A percentile compares a stretch with the other conserved stretches of the same genome.
Conservation (phyloP, 2,797 vertebrate species). For the Capromys pilorides region DNA sequence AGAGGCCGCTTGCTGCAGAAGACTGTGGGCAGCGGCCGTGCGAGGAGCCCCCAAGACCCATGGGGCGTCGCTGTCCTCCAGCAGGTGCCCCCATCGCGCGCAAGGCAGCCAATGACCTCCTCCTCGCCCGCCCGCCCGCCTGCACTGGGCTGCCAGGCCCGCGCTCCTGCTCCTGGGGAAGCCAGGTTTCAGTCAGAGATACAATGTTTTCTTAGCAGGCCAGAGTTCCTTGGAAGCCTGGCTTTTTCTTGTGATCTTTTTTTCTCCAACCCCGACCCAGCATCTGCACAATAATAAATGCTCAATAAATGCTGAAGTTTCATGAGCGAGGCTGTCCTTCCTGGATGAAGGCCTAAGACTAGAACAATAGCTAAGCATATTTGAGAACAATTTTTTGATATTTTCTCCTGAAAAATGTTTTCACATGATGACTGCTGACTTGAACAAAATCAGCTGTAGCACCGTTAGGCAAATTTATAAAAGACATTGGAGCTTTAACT, state of each 20-base stretch:
- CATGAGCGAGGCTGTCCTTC: neutral
- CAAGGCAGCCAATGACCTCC: no score
- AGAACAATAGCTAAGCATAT: neutral
- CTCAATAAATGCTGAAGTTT: neutral
- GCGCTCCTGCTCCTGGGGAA: neutral
- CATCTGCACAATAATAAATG: neutral
- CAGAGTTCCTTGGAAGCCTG: neutral
- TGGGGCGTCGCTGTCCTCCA: neutral
- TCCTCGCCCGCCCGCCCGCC: rapidly evolving
- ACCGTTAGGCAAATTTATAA: neutral
- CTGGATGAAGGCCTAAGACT: neutral
- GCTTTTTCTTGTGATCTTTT: neutral
- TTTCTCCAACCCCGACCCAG: neutral
- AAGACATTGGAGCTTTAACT: neutral
- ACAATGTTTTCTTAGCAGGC: neutral
- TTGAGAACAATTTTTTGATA: neutral
- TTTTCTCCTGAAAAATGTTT: neutral
- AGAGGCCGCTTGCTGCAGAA: no score
- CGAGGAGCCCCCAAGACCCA: no score
- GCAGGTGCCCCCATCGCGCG: rapidly evolving
- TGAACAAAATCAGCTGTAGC: neutral
- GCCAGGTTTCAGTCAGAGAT: neutral
- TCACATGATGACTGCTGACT: neutral
- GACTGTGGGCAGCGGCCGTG: rapidly evolving
- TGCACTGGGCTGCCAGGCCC: neutral